A percentile compares a stretch with the other conserved stretches of the same genome.
phyloP scores from a whole-genome alignment of 30 jellyfish, hydroid and myxozoan genomes.

The Aurelia aurita region DNA sequence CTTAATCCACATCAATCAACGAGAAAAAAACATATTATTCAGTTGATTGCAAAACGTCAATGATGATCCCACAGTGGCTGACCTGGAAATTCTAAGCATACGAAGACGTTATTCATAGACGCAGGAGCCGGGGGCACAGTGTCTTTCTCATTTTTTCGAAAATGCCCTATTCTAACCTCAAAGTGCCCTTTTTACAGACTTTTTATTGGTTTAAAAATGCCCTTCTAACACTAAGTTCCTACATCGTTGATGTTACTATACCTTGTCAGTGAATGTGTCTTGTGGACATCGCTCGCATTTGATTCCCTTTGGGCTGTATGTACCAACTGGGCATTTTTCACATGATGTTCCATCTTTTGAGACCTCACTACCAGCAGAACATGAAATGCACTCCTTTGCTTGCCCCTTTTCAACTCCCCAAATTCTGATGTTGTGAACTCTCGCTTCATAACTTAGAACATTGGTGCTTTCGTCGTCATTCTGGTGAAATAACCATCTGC shows the following conservation, averaged over 20 bases:
- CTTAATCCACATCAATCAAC: neutral
- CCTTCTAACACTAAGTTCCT: neutral
- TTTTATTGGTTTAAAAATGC: neutral
- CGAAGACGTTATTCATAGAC: too few species aligned
- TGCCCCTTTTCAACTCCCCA: conserved; percentile 81
- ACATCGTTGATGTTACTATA: neutral
- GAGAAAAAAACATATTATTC: neutral
- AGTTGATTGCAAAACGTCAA: neutral
- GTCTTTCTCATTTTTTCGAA: too few species aligned
- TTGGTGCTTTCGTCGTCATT: conserved; percentile 84
- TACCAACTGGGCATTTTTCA: conserved; percentile 86
- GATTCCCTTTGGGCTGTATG: conserved; percentile 80
- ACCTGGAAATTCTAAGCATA: too few species aligned
- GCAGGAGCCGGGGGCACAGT: too few species aligned
- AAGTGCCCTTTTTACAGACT: neutral
- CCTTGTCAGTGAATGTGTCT: conserved; percentile 73
- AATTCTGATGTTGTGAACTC: conserved; percentile 58
- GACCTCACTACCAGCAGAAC: conserved; percentile 82
- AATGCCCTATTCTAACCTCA: too few species aligned
- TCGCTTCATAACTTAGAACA: conserved; percentile 85
- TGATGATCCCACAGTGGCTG: too few species aligned
- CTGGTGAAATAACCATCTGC: conserved; percentile 85
- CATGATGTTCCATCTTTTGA: conserved; percentile 68
- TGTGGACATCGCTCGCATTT: conserved; percentile 78
- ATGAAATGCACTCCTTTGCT: conserved; percentile 64